A percentile compares a stretch with the other conserved stretches of the same genome.
These are phyloP conservation scores for Ophthalmolycus amberensis DNA, from an alignment of 2,113 vertebrate species.

Conservation along the genomic window DNA sequence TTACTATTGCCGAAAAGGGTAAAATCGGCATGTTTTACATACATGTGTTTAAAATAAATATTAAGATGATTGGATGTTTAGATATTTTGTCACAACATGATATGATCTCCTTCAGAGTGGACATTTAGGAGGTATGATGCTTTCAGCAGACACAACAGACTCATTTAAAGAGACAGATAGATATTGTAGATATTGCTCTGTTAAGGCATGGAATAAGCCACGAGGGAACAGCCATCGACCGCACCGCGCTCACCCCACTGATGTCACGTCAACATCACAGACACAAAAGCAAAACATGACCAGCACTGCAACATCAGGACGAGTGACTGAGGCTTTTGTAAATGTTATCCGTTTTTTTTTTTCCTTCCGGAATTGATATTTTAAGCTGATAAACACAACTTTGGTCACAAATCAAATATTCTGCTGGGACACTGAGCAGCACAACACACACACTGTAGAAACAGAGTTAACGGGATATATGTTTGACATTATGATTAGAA, in stretches of 20 bases:
- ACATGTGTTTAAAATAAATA: slow-evolving; percentile 7
- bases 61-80: background rate
- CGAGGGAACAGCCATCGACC: slow-evolving; percentile 41
- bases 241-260: too few species aligned
- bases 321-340: background rate
- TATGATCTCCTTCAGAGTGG: too few species aligned
- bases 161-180: too few species aligned
- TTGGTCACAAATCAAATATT: slow-evolving; percentile 60
- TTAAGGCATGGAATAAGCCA: slow-evolving; percentile 70
- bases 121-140: too few species aligned
- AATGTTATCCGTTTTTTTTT: background rate
- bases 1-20: too few species aligned
- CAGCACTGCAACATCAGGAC: slow-evolving; percentile 1
- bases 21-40: too few species aligned
- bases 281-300: slow-evolving; percentile 3
- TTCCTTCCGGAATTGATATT: background rate
- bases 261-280: slow-evolving; percentile 16
- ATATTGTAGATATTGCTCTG: too few species aligned
- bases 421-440: slow-evolving; percentile 21
- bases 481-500: background rate
- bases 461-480: background rate
- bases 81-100: too few species aligned
- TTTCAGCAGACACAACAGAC: too few species aligned
- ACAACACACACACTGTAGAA: background rate
- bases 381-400: slow-evolving; percentile 18